A percentile compares a stretch with the other conserved stretches of the same genome.
Conservation (phyloP, 2,888 invertebrate genomes). For the Norana najaformis region DNA sequence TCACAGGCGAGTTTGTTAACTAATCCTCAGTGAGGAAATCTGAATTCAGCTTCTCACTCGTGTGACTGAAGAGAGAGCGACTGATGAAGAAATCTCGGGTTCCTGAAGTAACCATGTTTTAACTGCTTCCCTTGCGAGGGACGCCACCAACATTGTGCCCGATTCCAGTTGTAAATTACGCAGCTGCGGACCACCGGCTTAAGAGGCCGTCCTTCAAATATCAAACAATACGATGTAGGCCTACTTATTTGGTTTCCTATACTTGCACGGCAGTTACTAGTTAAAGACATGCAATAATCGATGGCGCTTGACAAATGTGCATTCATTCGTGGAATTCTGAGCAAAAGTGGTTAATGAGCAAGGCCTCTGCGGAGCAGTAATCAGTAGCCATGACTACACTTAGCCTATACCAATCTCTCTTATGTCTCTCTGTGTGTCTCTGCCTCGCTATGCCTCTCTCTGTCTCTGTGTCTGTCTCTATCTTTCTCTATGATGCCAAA, state of each 20-base stretch:
- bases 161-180: background rate
- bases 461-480: too few relatives aligned
- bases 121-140: background rate
- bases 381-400: background rate
- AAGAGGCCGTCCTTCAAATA: conserved; percentile 2
- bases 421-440: too few relatives aligned
- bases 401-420: too few relatives aligned
- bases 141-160: background rate
- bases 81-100: background rate
- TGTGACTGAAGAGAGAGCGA: background rate
- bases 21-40: background rate
- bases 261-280: background rate
- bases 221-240: too few relatives aligned
- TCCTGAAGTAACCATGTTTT: background rate
- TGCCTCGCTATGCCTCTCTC: too few relatives aligned
- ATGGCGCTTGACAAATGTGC: background rate
- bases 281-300: background rate
- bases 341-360: background rate
- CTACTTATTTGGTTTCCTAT: too few relatives aligned
- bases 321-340: background rate
- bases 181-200: background rate
- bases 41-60: background rate
- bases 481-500: too few relatives aligned
- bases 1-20: background rate
- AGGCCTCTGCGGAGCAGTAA: background rate